Percentiles rank a stretch among this genome's conserved stretches.
Evolutionary conservation across 2,797 vertebrate genomes (phyloP).

Genomic region (Lepilemur septentrionalis): DNA sequence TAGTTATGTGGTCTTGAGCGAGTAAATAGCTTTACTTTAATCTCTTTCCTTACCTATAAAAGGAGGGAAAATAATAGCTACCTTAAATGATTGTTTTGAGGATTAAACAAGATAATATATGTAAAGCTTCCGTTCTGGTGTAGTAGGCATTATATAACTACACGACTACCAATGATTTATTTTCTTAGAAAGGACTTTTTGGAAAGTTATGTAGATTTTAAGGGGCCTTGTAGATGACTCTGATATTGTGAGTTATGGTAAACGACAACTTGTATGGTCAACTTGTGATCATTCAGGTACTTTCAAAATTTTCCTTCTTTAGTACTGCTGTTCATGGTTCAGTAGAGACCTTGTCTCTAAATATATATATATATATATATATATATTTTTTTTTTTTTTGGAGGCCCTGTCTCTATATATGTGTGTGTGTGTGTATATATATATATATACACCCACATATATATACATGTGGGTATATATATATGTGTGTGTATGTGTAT

Average conservation of each 20-base stretch:
- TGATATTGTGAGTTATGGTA: not conserved
- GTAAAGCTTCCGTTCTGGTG: not conserved
- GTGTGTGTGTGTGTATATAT: no score
- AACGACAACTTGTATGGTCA: not conserved
- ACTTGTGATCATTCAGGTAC: not conserved
- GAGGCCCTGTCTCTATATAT: not conserved
- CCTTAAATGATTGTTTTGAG: not conserved
- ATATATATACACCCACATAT: no score
- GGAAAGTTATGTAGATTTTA: not conserved
- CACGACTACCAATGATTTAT: not conserved
- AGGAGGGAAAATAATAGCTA: not conserved
- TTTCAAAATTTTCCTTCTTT: conserved; percentile 22
- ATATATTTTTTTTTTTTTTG: no score
- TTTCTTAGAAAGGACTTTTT: not conserved
- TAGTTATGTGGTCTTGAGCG: not conserved
- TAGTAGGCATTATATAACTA: not conserved
- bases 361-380: not conserved
- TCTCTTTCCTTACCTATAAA: not conserved
- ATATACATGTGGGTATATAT: no score
- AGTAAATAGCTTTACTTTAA: conserved; percentile 18
- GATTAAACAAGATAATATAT: conserved; percentile 9
- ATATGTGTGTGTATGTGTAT: not conserved
- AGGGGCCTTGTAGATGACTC: not conserved
- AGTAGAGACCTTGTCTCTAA: not conserved
- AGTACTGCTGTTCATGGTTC: not conserved